Percentiles rank a stretch among this genome's conserved stretches.
phyloP scores from a whole-genome alignment of 2,797 vertebrate genomes.

The Sebastes minor region DNA sequence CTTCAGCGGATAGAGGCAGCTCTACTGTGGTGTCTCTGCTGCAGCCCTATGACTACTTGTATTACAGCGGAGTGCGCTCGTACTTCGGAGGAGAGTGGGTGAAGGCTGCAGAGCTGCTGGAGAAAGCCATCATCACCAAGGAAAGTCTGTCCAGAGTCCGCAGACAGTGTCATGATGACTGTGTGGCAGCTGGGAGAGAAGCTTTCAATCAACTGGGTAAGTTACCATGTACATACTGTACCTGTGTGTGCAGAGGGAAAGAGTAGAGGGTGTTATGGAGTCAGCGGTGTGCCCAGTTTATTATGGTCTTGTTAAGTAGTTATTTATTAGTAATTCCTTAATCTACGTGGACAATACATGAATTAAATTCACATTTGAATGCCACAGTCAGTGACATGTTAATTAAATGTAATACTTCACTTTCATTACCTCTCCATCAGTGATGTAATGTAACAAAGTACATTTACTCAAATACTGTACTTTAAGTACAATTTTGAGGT shows the following conservation, averaged over 20 bases:
- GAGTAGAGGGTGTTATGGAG: neutral
- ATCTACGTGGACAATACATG: neutral
- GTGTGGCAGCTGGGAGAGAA: conserved; percentile 65
- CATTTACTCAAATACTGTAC: too few relatives aligned
- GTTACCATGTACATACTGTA: neutral
- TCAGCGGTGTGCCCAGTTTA: neutral
- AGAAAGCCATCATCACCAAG: conserved; percentile 86
- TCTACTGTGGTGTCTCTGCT: conserved; percentile 59
- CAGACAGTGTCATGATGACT: conserved; percentile 82
- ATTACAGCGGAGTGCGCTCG: conserved; percentile 89
- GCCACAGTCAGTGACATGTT: neutral
- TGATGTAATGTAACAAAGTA: too few relatives aligned
- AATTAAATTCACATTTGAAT: neutral
- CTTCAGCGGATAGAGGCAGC: conserved; percentile 26
- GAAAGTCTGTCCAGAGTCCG: conserved; percentile 77
- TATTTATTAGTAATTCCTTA: neutral
- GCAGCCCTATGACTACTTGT: conserved; percentile 87
- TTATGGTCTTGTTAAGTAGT: neutral
- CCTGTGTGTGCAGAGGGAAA: neutral
- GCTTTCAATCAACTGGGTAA: conserved; percentile 66
- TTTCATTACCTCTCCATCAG: neutral
- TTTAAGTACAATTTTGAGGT: too few relatives aligned
- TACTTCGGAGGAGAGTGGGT: conserved; percentile 89
- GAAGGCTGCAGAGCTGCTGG: conserved; percentile 87
- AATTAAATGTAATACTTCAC: neutral